Base-by-base conservation (phyloP, 1,140 invertebrate genomes). In the Hylaeus volcanicus region DNA sequence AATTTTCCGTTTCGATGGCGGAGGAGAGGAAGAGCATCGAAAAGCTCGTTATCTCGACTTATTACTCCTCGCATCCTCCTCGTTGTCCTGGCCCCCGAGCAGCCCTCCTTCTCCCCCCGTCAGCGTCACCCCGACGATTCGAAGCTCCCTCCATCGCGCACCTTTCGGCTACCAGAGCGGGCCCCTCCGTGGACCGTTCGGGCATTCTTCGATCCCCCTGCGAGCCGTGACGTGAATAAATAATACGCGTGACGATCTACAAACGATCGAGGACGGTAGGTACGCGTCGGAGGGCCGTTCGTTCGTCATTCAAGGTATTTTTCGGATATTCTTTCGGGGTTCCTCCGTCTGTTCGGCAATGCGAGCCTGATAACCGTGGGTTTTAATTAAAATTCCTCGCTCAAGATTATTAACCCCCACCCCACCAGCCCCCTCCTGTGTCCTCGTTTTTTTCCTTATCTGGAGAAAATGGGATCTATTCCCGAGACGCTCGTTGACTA, bases 1-100 rank as follows among this genome's bases (percentile, higher is more conserved):
- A 90, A 91, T 92, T 92, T 92, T 91, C 89, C 91, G 88, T 89
- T 90, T 88, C 84, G 85, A 87, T 83, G 82, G 71, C 69, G 39
- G 41, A n/a, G 53, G n/a, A 56, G 48, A 55, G 61, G 68, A 63
- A 81, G 81, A 84, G 82, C 83, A 86, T 85, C 86, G 88, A 89
- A 89, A 88, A 91, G 88, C 87, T 89, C 89, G 86, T 89, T 88
- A 86, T 88, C 86, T 86, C 83, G 79, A 88, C 88, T 90, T 88
- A 86, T 84, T 86, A 90, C 83, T 85, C 85, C 76, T 82, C 74
- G 81, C 60, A 86, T 86, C 83, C 53, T 78, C 81, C 84, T 77
- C 72, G 79, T 82, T 84, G 83, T 81, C 72, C 84, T 79, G 15
- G 53, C 39, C 72, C 72, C 61, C 26, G 26, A 74, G 37, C 26